Evolutionary conservation across 1,140 invertebrate genomes (phyloP), one percentile per base, ranked within the genome.

Genomic region (Dolichoris vasculosae): DNA sequence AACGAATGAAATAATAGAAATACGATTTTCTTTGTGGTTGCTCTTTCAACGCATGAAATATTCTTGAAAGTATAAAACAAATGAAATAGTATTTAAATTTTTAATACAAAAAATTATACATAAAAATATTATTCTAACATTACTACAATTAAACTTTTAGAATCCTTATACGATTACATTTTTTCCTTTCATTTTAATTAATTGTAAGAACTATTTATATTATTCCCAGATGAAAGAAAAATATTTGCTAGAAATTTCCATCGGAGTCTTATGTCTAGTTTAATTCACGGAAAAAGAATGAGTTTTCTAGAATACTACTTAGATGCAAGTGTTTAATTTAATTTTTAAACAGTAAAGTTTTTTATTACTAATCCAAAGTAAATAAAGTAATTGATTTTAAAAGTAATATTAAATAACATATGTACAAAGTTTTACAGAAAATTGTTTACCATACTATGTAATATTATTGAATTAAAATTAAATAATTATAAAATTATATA

Each of bases 1-100:
- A 84, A 30, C 35, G 59, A 67, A 83, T 83, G 1, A 83, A 26
- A n/a, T 35, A 38, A 2, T 35, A 46, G 43, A 69, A 69, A 67
- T 46, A 48, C 38, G 13, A 73, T 73, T 73, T 7, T 43, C 13
- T 7, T 73, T 51, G 48, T 51, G 48, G 15, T 51, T 2, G 15
- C 9, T 46, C 71, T 6, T 46, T 43, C 13, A 43, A 43, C 3
- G 71, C 20, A 26, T 26, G 15, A 23, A 46, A 32, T 9, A 0
- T 17, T 15, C 38, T 78, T 11, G 71, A 73, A 73, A 51, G 15
- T 17, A 17, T 8, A 51, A 51, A 51, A 17, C 15, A 51, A 51
- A 17, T 17, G 15, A 46, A 46, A 13, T 46, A 46, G 13, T 46
- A 46, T 7, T n/a, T n/a, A n/a, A n/a, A n/a, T n/a, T n/a, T n/a